Base-by-base conservation (phyloP, 1,140 invertebrate genomes). In the Pogonomyrmex barbatus region DNA sequence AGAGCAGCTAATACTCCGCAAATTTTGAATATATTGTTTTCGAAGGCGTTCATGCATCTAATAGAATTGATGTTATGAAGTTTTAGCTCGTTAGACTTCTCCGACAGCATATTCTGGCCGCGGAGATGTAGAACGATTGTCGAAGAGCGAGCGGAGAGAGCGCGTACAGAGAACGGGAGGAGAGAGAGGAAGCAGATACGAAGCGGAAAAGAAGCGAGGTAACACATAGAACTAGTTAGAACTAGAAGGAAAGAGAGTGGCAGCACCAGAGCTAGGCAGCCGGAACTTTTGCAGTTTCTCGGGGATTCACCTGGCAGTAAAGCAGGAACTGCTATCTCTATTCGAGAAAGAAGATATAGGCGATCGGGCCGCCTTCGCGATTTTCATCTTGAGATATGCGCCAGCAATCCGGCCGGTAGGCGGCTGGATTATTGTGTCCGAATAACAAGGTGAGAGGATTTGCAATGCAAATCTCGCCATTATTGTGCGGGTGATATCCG, bases 381-480 rank as follows among this genome's bases (percentile, higher is more conserved):
- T 85, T 81, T 89, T 86, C 85, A 54, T 73, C 54, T 67, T 68
- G 86, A 92, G 90, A 93, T 90, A 92, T 86, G 87, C 86, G 81
- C 81, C 42, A 47, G 8, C 63, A 45, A 71, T 81, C 33, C 24
- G 33, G 17, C 50, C 62, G 70, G 85, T 89, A 85, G 88, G 68
- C 71, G 63, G 68, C 75, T 52, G 76, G 62, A 78, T 85, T 71
- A 91, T 92, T 92, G 91, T 90, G 86, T 73, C 60, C 33, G 75
- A 60, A 78, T 87, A 88, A 90, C 90, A 91, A 91, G 91, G 71
- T 91, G 79, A 87, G 83, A 52, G 70, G 84, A 93, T 92, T 91
- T 92, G 91, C 91, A 92, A 92, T 93, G 91, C 91, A 92, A 88
- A 93, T 56, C 45, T 88, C 77, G 62, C 52, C 33, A 30, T 63